Evolutionary conservation across 1,140 invertebrate species (phyloP), one percentile per base, ranked within the genome.

Genomic region (Forficula auricularia): DNA sequence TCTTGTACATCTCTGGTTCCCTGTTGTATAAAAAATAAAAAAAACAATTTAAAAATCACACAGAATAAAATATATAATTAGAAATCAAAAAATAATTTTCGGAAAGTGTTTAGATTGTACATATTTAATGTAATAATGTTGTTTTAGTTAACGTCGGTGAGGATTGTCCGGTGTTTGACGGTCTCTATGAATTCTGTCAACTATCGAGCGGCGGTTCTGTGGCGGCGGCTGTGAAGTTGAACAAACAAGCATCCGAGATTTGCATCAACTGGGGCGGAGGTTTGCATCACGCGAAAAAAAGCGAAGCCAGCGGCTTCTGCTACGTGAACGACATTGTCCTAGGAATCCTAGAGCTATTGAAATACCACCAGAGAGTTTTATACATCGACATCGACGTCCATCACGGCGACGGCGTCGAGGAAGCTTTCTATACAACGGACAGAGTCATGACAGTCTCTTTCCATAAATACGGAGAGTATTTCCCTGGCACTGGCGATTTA

Each of bases 111-210:
- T 6, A 4, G 22, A 27, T 27, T 27, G 22, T 27, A 4, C 22
- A 27, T 27, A 27, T 27, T 27, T 27, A 27, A 6, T 27, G 22
- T n/a, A n/a, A 27, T 27, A 27, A 27, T 37, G 36, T 52, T 49
- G 45, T 62, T 67, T 31, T 50, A 83, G 82, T 94, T 58, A 95
- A 98, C 70, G 94, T 98, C 19, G 95, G 95, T 18, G 95, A 98
- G 66, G 90, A 96, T 70, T 96, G 90, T 66, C 90, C 90, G 8
- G 90, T 95, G 1, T 95, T 95, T 65, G 90, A 95, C 66, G 90
- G 90, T 0, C 64, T 96, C 0, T 95, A 92, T 61, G 90, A 96
- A 60, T 96, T 95, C 62, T 96, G 90, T 66, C 92, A 98, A 64
- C 65, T 98, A 13, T 97, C 91, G 20, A 90, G 92, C 37, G 95